Base-by-base conservation (phyloP, 1,140 invertebrate species). In the Danaus melanippus region DNA sequence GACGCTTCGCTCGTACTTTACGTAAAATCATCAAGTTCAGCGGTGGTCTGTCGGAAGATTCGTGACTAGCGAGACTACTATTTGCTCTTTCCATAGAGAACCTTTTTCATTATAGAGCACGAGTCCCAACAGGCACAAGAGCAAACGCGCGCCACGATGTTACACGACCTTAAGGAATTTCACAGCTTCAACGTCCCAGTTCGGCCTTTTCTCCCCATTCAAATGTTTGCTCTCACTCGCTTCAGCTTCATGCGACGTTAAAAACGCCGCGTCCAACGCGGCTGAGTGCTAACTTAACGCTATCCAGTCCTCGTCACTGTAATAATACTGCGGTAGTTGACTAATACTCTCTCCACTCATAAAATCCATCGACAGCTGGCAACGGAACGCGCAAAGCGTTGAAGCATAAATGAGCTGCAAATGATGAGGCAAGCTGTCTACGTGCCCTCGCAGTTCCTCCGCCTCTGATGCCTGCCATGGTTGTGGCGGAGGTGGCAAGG, bases 281-380 rank as follows among this genome's bases (percentile, higher is more conserved):
- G 64, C 71, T 67, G 71, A 70, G 62, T 57, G 71, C 78, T 79
- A 71, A 81, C 80, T 74, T 84, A 85, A 81, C 79, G 76, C 76
- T 76, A 75, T 81, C 79, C 82, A 82, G 79, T 85, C 76, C 77
- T 84, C 80, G 79, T 79, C 79, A 83, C 80, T 84, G 80, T 82
- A 80, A 86, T 86, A 86, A 86, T 86, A 86, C 83, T 86, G 83
- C 76, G 83, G 76, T 83, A 84, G 81, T 86, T 86, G 83, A 86
- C 83, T 86, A 86, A 86, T 86, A 86, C 83, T 84, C 82, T 84
- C 80, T 80, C 79, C 82, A 84, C 79, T 79, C 78, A 83, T 68
- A 77, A 77, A 69, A 76, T 83, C 76, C 79, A 75, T 78, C 72
- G 74, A 82, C 77, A 76, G 78, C 79, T 77, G 79, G 80, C 82